Base-by-base conservation (phyloP, 1,140 invertebrate genomes). In the Polyergus mexicanus region DNA sequence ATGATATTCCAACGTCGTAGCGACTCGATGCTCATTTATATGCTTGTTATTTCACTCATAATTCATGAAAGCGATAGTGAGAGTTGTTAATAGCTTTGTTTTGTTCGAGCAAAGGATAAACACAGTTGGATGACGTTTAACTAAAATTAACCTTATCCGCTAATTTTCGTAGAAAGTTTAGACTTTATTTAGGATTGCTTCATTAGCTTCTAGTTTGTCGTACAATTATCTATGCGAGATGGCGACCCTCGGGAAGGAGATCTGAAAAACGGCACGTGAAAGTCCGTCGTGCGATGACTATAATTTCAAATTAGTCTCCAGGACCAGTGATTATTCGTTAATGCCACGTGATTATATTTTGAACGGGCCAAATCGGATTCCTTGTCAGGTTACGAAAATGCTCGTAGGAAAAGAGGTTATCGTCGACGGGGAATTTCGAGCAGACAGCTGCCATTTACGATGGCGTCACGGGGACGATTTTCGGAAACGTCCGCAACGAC, bases 391-490 rank as follows among this genome's bases (percentile, higher is more conserved):
- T 84, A 66, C 65, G 44, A 86, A 65, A 65, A 74, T 76, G 54
- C 41, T 41, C 54, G 22, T 51, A 47, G 62, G 54, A 58, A 72
- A 76, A 77, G 77, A 89, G 84, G 84, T 86, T 84, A 84, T 88
- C 76, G 62, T 38, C 32, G 76, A 38, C 22, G 83, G 22, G 51
- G 87, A 85, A 89, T 89, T 88, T 88, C 38, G 65, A 80, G 80
- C 87, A 89, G 87, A 89, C 88, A 89, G 88, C 88, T 89, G 88
- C 88, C 88, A 89, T 75, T 89, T 89, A 89, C 72, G 84, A 58
- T 89, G 88, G 88, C 87, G 88, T 89, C 88, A 86, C 88, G 88
- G 77, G 60, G 72, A 89, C 60, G 83, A 89, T 35, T 86, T 87
- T 80, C 38, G 76, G 88, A 88, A 88, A 88, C 84, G 76, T 88